A percentile compares a stretch with the other conserved stretches of the same genome.
These are phyloP conservation scores for Remorina albescens DNA, from an alignment of 2,797 vertebrate species.

Conservation along the genomic window DNA sequence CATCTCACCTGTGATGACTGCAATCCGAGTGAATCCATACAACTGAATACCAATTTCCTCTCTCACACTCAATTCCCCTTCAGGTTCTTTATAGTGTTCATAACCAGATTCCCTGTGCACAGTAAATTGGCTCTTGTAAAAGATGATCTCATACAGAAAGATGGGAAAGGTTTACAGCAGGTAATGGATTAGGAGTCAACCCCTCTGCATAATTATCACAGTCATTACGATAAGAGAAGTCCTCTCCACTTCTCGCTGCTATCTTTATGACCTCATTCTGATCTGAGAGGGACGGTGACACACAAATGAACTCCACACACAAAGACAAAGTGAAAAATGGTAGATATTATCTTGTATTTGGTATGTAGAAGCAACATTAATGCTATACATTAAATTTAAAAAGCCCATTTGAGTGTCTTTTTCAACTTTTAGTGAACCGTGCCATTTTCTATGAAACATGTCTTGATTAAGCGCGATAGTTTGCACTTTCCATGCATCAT, in stretches of 20 bases:
- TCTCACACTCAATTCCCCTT: slow-evolving; percentile 56
- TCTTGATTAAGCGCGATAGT: slow-evolving; percentile 69
- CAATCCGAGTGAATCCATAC: slow-evolving; percentile 47
- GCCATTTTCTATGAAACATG: slow-evolving; percentile 63
- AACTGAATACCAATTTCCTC: slow-evolving; percentile 67
- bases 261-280: slow-evolving; percentile 60
- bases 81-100: slow-evolving; percentile 72
- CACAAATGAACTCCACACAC: slow-evolving; percentile 36
- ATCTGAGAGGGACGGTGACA: slow-evolving; percentile 44
- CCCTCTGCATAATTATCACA: slow-evolving; percentile 72
- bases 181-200: slow-evolving; percentile 69
- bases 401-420: slow-evolving; percentile 25
- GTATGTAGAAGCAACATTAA: slow-evolving; percentile 55
- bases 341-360: slow-evolving; percentile 43
- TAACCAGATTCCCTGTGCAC: slow-evolving; percentile 63
- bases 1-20: slow-evolving; percentile 67
- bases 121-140: slow-evolving; percentile 69
- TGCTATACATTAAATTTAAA: slow-evolving; percentile 54
- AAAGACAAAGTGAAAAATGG: slow-evolving; percentile 36
- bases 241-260: slow-evolving; percentile 41
- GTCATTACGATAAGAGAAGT: slow-evolving; percentile 64
- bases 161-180: slow-evolving; percentile 70
- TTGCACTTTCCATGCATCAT: slow-evolving; percentile 62
- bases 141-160: slow-evolving; percentile 64
- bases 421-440: slow-evolving; percentile 69